Conservation (phyloP, 2,888 invertebrate species). For the Apocheima hispidaria region DNA sequence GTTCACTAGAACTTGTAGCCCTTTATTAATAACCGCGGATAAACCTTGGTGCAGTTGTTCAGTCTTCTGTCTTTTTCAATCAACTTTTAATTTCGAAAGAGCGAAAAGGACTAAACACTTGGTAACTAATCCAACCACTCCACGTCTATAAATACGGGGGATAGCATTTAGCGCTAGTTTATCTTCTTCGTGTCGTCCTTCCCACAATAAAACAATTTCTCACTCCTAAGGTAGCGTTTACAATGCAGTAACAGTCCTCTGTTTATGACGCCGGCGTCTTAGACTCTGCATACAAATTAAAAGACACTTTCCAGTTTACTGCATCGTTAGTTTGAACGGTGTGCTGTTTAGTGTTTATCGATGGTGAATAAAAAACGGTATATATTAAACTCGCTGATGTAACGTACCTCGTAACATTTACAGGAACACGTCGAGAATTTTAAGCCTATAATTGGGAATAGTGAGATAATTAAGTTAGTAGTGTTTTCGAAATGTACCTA, state of each 20-base stretch:
- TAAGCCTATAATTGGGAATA: constrained; percentile 1
- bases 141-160: too few species aligned
- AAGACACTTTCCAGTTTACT: constrained; percentile 71
- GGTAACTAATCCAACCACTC: too few species aligned
- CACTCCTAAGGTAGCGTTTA: constrained; percentile 57
- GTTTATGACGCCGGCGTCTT: constrained; percentile 68
- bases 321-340: constrained; percentile 63
- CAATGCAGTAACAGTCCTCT: constrained; percentile 70
- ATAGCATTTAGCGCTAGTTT: constrained; percentile 31
- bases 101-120: too few species aligned
- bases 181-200: constrained; percentile 45
- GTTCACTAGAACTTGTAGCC: too few species aligned
- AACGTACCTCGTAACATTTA: constrained; percentile 26
- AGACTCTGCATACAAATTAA: constrained; percentile 75
- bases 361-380: constrained; percentile 31
- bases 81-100: too few species aligned
- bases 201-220: constrained; percentile 65
- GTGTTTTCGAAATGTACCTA: not conserved
- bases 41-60: too few species aligned
- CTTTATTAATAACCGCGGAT: too few species aligned
- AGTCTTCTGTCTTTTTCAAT: too few species aligned
- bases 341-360: constrained; percentile 46
- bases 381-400: constrained; percentile 30
- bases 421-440: constrained; percentile 11
- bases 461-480: not conserved